These are phyloP conservation scores for Acanthosepion esculentum DNA, from an alignment of 2,888 invertebrate species.

Conservation along the genomic window DNA sequence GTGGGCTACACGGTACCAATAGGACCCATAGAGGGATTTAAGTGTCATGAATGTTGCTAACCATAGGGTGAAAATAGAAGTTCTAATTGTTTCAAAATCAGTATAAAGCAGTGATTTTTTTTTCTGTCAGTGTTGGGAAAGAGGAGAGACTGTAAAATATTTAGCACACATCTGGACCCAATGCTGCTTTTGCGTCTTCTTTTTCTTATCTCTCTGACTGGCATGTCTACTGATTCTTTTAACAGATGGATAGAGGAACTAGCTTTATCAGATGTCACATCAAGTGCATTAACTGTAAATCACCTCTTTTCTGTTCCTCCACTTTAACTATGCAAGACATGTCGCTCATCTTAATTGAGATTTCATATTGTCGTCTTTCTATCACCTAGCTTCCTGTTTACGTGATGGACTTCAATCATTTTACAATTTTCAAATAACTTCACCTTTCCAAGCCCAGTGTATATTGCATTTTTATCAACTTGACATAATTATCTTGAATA, in stretches of 20 bases:
- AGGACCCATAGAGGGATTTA: neutral
- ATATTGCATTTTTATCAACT: neutral
- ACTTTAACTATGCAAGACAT: neutral
- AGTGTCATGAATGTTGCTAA: neutral
- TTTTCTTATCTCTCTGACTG: neutral
- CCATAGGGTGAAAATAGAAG: neutral
- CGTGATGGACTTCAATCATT: neutral
- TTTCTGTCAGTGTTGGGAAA: neutral
- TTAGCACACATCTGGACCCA: neutral
- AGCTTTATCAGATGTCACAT: neutral
- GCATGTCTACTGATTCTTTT: conserved; percentile 25
- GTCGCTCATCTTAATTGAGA: conserved; percentile 7
- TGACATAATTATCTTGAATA: neutral
- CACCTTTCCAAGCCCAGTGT: neutral
- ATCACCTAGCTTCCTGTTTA: neutral
- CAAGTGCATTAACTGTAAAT: conserved; percentile 14
- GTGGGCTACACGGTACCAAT: no score
- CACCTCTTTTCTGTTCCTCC: neutral
- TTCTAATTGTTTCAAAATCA: neutral
- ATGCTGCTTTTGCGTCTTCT: neutral
- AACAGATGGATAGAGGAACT: conserved; percentile 33
- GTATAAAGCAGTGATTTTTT: neutral
- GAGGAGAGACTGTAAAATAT: neutral
- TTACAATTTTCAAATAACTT: neutral
- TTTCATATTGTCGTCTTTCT: neutral